Conservation (phyloP, 2,888 invertebrate species). For the Eilema caniola region DNA sequence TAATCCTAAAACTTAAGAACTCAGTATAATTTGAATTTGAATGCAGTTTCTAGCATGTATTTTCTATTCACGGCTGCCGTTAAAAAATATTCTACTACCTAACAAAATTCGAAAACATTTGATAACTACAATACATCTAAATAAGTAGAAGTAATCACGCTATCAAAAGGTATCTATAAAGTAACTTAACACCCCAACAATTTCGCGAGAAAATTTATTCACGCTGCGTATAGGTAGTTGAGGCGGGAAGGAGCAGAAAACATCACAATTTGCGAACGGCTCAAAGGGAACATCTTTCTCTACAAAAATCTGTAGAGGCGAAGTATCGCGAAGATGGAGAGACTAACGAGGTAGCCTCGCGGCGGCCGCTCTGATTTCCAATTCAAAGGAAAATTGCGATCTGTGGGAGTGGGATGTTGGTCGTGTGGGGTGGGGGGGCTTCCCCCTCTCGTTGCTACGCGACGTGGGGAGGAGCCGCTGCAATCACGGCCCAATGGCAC, state of each 20-base stretch:
- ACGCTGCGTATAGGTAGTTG: constrained; percentile 46
- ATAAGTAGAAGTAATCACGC: constrained; percentile 28
- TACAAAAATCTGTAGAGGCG: constrained; percentile 79
- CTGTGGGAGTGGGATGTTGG: constrained; percentile 71
- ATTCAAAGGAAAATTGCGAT: constrained; percentile 88
- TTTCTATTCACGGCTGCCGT: no score
- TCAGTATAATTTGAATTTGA: background rate
- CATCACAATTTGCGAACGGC: constrained; percentile 69
- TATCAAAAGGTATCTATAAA: constrained; percentile 33
- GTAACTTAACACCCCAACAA: constrained; percentile 46
- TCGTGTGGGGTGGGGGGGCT: constrained; percentile 62
- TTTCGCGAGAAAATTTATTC: constrained; percentile 52
- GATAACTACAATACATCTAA: background rate
- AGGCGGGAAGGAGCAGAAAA: constrained; percentile 55
- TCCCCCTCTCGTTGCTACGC: constrained; percentile 86
- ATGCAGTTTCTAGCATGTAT: background rate
- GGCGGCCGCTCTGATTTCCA: constrained; percentile 86
- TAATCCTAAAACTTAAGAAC: background rate
- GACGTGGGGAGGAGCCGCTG: constrained; percentile 89
- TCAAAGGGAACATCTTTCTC: constrained; percentile 78
- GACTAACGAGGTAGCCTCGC: constrained; percentile 81
- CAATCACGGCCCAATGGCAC: constrained; percentile 88
- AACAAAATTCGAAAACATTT: background rate
- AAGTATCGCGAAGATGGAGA: constrained; percentile 82
- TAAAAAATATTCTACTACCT: no score